Base-by-base conservation (phyloP, 2,113 vertebrate genomes). In the Pseudonaja textilis region DNA sequence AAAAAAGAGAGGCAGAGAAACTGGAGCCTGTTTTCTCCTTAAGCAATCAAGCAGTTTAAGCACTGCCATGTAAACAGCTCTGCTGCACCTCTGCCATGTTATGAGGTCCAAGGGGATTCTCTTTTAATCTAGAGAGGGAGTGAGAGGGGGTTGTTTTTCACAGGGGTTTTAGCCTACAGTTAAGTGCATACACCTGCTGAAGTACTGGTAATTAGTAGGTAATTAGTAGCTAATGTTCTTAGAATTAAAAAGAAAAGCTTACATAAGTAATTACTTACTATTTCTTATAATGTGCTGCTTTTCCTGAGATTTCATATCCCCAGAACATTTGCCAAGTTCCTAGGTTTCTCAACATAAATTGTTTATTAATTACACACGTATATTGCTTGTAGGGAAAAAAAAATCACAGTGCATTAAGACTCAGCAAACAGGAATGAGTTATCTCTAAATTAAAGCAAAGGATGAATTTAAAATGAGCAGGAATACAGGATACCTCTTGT, bases 191-290 rank as follows among this genome's bases (percentile, higher is more conserved):
- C 99, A 99, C 99, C 99, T 99, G 99, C 99, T 98, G 98, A 99
- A 99, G 99, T 99, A 98, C 98, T 98, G 98, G 98, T 99, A 99
- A 99, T 99, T 99, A 99, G 99, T 98, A 99, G 98, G 98, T 99
- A 99, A 99, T 99, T 99, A 99, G 99, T 98, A 98, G 98, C 98
- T 98, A 99, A 99, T 99, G 99, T 99, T 99, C 98, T 99, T 98
- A 98, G 98, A 99, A 99, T 99, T 99, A 98, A 98, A 98, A 98
- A 99, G 98, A 98, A 98, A 98, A 99, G 98, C 98, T 98, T 99
- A 99, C 99, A 99, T 98, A 98, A 98, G 98, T 98, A 98, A 98
- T 99, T 98, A 98, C 98, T 98, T 98, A 98, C 98, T 99, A 98
- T 98, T 98, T 98, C 97, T 98, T 98, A 98, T 98, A 99, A 99